Evolutionary conservation across 2,113 vertebrate genomes (phyloP).

Genomic region (Trochalopteron elliotii): DNA sequence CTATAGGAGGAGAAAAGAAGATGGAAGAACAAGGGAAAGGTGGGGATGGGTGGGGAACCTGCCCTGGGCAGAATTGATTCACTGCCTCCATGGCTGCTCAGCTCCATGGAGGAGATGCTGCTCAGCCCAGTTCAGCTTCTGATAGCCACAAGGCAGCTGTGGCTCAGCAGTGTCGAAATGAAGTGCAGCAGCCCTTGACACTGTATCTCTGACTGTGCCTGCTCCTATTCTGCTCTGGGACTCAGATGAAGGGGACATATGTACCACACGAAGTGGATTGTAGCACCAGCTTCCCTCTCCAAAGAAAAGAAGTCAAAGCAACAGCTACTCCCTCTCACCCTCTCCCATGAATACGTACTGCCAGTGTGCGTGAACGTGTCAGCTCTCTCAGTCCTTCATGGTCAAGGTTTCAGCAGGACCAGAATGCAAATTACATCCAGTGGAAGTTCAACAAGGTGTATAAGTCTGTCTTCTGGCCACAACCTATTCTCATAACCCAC

Average conservation of each 20-base stretch:
- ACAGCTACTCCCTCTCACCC: background rate
- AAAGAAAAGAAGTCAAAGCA: background rate
- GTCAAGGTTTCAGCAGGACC: background rate
- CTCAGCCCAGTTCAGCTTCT: background rate
- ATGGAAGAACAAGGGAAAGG: background rate
- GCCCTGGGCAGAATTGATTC: background rate
- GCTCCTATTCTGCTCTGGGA: background rate
- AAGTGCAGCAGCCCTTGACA: background rate
- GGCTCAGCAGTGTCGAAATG: background rate
- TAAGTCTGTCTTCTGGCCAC: background rate
- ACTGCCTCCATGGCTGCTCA: fast-evolving
- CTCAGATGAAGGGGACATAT: background rate
- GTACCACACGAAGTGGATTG: background rate
- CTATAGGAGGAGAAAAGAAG: background rate
- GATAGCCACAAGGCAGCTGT: background rate
- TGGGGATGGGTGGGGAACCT: background rate
- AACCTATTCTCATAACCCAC: background rate
- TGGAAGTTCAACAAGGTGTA: background rate
- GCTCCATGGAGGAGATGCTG: background rate
- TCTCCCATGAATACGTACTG: background rate
- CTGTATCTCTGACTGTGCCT: background rate
- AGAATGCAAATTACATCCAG: background rate
- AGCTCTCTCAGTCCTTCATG: background rate
- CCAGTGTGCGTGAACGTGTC: background rate
- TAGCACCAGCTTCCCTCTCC: background rate